A percentile compares a stretch with the other conserved stretches of the same genome.
Conservation (phyloP, 2,113 vertebrate species). For the Trichechus manatus region DNA sequence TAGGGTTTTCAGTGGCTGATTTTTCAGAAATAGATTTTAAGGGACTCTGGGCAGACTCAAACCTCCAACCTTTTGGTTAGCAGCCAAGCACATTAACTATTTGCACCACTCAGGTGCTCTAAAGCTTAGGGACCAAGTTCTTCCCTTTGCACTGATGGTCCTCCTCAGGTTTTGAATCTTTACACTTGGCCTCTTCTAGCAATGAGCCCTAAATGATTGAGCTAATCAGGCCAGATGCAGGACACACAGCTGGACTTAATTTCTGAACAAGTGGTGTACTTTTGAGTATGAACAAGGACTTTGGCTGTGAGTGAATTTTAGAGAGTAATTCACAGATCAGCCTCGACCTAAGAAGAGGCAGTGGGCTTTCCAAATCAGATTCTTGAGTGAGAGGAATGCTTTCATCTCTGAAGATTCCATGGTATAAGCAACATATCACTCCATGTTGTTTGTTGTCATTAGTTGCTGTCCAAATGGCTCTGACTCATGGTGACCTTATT, state of each 20-base stretch:
- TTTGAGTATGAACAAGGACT: background rate
- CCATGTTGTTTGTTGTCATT: background rate
- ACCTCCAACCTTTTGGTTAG: background rate
- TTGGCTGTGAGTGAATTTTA: background rate
- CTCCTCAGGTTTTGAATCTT: background rate
- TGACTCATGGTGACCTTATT: background rate
- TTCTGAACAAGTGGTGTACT: background rate
- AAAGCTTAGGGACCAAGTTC: background rate
- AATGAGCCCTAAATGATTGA: background rate
- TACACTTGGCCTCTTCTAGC: background rate
- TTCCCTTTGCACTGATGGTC: background rate
- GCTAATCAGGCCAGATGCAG: background rate
- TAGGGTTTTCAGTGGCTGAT: background rate
- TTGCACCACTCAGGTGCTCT: background rate
- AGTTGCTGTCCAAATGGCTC: too few relatives aligned
- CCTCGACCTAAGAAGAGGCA: background rate
- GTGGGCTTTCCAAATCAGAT: background rate
- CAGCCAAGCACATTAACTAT: too few relatives aligned
- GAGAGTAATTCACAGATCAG: background rate
- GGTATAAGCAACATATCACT: background rate
- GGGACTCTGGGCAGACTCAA: background rate
- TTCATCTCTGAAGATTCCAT: constrained; percentile 47
- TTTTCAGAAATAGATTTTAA: too few relatives aligned
- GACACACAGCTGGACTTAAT: background rate
- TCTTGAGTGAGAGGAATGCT: background rate